Conservation (phyloP, 2,113 vertebrate species). For the Sialia sialis region DNA sequence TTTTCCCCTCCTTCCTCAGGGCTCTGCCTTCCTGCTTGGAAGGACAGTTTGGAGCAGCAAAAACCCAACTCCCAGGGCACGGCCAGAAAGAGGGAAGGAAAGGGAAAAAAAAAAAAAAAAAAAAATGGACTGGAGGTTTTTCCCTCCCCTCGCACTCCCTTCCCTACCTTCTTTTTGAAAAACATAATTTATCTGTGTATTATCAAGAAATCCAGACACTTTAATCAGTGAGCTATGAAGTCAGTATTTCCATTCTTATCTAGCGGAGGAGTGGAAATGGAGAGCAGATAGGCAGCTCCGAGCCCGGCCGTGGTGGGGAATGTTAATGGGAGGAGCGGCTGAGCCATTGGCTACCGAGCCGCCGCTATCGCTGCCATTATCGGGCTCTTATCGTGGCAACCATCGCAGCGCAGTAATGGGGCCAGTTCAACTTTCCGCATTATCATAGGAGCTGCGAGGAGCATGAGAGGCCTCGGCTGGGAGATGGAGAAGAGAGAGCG, state of each 20-base stretch:
- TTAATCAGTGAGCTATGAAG: slow-evolving; percentile 99
- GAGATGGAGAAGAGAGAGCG: slow-evolving; percentile 73
- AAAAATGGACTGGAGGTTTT: slow-evolving; percentile 69
- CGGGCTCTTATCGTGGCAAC: slow-evolving; percentile 87
- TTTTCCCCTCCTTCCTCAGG: accelerated
- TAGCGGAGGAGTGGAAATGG: slow-evolving; percentile 99
- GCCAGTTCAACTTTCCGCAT: slow-evolving; percentile 99
- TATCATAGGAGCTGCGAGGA: slow-evolving; percentile 98
- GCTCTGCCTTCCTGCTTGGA: background rate
- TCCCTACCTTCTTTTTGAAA: slow-evolving; percentile 87
- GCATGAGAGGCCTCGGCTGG: slow-evolving; percentile 85
- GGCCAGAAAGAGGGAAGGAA: slow-evolving; percentile 58
- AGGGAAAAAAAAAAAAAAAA: background rate
- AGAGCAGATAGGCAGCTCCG: slow-evolving; percentile 96
- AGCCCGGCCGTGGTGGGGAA: slow-evolving; percentile 96
- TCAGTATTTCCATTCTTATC: slow-evolving; percentile 99
- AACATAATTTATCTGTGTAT: slow-evolving; percentile 99
- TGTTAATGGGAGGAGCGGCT: slow-evolving; percentile 92
- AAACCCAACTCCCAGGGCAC: background rate
- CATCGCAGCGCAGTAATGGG: slow-evolving; percentile 98
- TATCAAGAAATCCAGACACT: slow-evolving; percentile 99
- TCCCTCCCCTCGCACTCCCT: slow-evolving; percentile 65
- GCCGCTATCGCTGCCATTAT: slow-evolving; percentile 91
- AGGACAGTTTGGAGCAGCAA: background rate
- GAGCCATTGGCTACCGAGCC: slow-evolving; percentile 91